Percentiles rank a stretch among this genome's conserved stretches.
Conservation (phyloP, 2,888 invertebrate genomes). For the Lepidocyrtoides sp. region DNA sequence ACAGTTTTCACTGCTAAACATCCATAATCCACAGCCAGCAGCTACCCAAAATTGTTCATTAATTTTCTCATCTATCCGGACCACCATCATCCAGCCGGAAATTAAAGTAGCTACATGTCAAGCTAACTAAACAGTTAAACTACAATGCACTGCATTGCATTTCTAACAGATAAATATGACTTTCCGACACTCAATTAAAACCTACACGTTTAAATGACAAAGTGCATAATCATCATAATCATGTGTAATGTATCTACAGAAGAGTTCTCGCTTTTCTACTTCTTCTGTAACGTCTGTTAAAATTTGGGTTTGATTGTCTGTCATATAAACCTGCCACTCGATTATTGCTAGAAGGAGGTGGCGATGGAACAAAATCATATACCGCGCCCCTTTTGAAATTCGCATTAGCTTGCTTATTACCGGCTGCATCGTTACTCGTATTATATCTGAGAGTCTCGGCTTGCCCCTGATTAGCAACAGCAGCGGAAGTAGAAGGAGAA, state of each 20-base stretch:
- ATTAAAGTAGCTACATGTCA: neutral
- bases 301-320: neutral
- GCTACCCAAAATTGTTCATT: neutral
- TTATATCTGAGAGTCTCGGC: slow-evolving; percentile 12
- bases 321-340: neutral
- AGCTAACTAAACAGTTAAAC: neutral
- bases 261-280: neutral
- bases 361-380: neutral
- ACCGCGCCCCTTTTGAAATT: neutral
- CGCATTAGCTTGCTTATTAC: neutral
- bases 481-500: neutral
- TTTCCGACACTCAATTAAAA: neutral
- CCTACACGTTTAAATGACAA: neutral
- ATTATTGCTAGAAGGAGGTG: neutral
- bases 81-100: neutral
- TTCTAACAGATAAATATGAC: neutral
- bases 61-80: neutral
- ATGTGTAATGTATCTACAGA: neutral
- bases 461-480: neutral
- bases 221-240: too few relatives aligned
- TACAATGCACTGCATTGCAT: slow-evolving; percentile 12
- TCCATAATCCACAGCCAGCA: too few relatives aligned
- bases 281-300: neutral
- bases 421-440: neutral
- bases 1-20: too few relatives aligned